Percentiles rank a stretch among this genome's conserved stretches.
These are phyloP conservation scores for Zonitis immaculata DNA, from an alignment of 2,888 invertebrate genomes.

Conservation along the genomic window DNA sequence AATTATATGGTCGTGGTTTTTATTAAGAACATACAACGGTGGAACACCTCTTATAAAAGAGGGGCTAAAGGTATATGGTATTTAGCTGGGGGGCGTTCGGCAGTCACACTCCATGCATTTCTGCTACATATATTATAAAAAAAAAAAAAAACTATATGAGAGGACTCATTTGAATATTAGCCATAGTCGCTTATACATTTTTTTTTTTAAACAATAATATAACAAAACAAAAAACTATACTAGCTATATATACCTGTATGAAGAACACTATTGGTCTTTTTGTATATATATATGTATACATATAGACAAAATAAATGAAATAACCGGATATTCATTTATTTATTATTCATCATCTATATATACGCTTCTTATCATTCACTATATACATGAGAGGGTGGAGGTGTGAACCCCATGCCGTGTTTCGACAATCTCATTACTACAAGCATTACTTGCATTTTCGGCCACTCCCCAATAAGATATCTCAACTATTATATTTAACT, in stretches of 20 bases:
- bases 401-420: slow-evolving; percentile 46
- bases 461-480: slow-evolving; percentile 33
- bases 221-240: not conserved
- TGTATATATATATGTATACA: no score
- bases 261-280: no score
- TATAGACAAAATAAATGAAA: not conserved
- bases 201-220: not conserved
- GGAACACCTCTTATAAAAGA: slow-evolving; percentile 26
- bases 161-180: slow-evolving; percentile 44
- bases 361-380: no score
- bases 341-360: slow-evolving; percentile 3
- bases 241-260: no score
- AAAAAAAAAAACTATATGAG: no score
- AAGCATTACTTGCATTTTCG: slow-evolving; percentile 46
- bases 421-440: slow-evolving; percentile 48
- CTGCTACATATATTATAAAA: slow-evolving; percentile 43
- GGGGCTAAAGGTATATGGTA: slow-evolving; percentile 26
- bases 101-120: slow-evolving; percentile 42
- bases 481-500: slow-evolving; percentile 28
- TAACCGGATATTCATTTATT: not conserved
- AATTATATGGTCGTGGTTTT: slow-evolving; percentile 49
- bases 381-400: slow-evolving; percentile 40
- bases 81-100: slow-evolving; percentile 34
- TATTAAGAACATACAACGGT: slow-evolving; percentile 41
- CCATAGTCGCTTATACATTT: slow-evolving; percentile 3